A percentile compares a stretch with the other conserved stretches of the same genome.
Evolutionary conservation across 2,113 vertebrate genomes (phyloP).

Genomic region (Microtus pennsylvanicus): DNA sequence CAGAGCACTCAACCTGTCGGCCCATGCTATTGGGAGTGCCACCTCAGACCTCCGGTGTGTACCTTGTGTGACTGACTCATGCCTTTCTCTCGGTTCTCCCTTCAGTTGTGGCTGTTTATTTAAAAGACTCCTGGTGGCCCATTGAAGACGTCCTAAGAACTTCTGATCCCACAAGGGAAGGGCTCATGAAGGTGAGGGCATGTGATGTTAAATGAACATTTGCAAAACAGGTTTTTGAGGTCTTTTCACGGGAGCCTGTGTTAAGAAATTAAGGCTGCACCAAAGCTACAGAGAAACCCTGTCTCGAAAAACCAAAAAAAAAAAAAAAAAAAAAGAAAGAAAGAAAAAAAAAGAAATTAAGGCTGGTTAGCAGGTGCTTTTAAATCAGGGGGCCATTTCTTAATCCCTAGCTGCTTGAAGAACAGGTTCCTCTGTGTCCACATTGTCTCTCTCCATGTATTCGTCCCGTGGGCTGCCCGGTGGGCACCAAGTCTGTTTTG

Average conservation of each 20-base stretch:
- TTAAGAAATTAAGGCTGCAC: not conserved
- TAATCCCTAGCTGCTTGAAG: not conserved
- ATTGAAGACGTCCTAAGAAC: slow-evolving; percentile 91
- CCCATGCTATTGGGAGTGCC: not conserved
- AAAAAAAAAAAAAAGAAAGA: too few species aligned
- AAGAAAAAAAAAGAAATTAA: not conserved
- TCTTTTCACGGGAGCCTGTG: rapidly evolving
- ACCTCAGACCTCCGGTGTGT: not conserved
- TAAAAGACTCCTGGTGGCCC: slow-evolving; percentile 91
- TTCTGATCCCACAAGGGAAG: slow-evolving; percentile 86
- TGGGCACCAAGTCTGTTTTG: not conserved
- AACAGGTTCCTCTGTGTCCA: not conserved
- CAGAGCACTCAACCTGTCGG: rapidly evolving
- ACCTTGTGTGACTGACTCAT: rapidly evolving
- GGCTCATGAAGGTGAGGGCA: slow-evolving; percentile 88
- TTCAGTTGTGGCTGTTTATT: slow-evolving; percentile 91
- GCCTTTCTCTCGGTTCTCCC: not conserved
- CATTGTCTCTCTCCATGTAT: not conserved
- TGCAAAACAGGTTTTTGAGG: not conserved
- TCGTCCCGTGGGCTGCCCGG: rapidly evolving
- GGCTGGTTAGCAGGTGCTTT: not conserved
- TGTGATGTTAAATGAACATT: not conserved
- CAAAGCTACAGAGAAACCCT: too few species aligned
- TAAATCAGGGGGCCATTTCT: too few species aligned
- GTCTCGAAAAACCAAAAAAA: too few species aligned